phyloP scores from a whole-genome alignment of 2,797 vertebrate genomes.

The Siniperca obscura region DNA sequence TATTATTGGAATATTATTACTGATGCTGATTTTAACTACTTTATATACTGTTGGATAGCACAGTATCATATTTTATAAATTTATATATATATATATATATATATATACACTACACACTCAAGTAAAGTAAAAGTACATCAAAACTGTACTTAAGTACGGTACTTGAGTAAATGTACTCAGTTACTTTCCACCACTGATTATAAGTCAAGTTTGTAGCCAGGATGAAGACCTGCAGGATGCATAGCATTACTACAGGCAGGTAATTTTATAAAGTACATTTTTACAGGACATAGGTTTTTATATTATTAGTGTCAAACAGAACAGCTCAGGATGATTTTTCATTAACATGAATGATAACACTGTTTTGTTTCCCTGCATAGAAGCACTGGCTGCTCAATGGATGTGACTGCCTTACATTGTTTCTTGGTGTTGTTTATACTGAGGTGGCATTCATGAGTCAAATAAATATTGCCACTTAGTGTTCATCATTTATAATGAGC shows the following conservation, averaged over 20 bases:
- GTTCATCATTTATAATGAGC: slow-evolving; percentile 77
- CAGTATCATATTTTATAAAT: no score
- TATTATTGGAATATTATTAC: no score
- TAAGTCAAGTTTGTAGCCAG: not conserved
- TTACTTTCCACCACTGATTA: slow-evolving; percentile 7
- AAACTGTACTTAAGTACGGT: no score
- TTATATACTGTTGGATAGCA: no score
- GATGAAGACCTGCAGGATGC: slow-evolving; percentile 5
- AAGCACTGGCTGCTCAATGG: slow-evolving; percentile 27
- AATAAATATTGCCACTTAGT: slow-evolving; percentile 79
- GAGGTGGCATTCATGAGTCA: slow-evolving; percentile 75
- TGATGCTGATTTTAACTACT: no score
- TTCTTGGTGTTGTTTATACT: slow-evolving; percentile 67
- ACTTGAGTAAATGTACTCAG: no score
- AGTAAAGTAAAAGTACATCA: no score
- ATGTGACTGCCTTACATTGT: slow-evolving; percentile 46
- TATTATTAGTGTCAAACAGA: slow-evolving; percentile 35
- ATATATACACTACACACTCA: no score
- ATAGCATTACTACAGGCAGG: not conserved
- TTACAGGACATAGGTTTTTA: slow-evolving; percentile 17
- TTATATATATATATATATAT: no score
- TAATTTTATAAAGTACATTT: slow-evolving; percentile 39
- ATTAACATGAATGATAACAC: slow-evolving; percentile 32
- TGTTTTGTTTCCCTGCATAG: slow-evolving; percentile 29
- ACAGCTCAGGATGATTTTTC: slow-evolving; percentile 31